Evolutionary conservation across 2,888 invertebrate genomes (phyloP).

Genomic region (Cacoxenus indagator): DNA sequence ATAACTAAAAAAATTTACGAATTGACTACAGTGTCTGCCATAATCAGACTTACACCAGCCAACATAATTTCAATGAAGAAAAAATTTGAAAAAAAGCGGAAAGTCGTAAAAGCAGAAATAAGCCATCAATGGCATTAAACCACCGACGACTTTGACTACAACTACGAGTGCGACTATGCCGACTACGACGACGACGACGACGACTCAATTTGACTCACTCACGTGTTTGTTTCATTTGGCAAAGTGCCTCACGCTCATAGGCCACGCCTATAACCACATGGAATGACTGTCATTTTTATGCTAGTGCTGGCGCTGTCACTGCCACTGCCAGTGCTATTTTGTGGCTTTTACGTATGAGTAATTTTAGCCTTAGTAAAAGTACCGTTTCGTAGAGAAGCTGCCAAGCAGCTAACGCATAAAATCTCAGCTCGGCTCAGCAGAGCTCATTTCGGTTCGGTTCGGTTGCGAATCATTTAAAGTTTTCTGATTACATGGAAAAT

Average conservation of each 20-base stretch:
- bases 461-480: constrained; percentile 48
- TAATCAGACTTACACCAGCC: constrained; percentile 12
- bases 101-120: constrained; percentile 62
- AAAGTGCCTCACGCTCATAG: no score
- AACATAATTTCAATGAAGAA: not conserved
- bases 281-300: constrained; percentile 7
- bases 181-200: not conserved
- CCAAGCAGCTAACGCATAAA: not conserved
- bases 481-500: constrained; percentile 61
- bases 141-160: constrained; percentile 36
- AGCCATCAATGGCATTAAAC: constrained; percentile 63
- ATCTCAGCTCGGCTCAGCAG: not conserved
- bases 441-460: no score
- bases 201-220: not conserved
- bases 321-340: constrained; percentile 27
- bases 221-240: not conserved
- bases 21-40: constrained; percentile 14
- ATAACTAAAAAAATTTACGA: constrained; percentile 32
- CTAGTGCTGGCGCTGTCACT: not conserved
- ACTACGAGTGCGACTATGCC: constrained; percentile 33
- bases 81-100: constrained; percentile 25
- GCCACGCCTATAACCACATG: no score
- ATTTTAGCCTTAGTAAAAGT: constrained; percentile 27
- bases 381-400: not conserved
- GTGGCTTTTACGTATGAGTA: constrained; percentile 57